These are phyloP conservation scores for Scaptomyza hsui DNA, from an alignment of 1,140 invertebrate species.

Conservation along the genomic window DNA sequence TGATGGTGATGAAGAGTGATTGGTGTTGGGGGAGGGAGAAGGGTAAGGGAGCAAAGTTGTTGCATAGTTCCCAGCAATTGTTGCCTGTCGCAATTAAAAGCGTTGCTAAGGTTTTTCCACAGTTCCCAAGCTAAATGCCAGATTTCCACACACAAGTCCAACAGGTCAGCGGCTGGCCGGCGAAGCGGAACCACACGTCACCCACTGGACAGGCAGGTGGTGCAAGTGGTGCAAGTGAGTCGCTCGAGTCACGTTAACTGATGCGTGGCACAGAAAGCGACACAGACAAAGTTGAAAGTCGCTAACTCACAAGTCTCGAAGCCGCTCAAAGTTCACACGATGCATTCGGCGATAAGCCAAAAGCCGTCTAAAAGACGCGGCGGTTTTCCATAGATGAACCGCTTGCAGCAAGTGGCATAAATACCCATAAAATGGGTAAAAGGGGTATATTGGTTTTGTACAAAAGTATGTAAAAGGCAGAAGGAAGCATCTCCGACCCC, in stretches of 20 bases:
- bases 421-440: no score
- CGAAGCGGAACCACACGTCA: slow-evolving; percentile 79
- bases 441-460: no score
- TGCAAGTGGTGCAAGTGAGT: slow-evolving; percentile 44
- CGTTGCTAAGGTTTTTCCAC: slow-evolving; percentile 63
- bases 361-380: slow-evolving; percentile 30
- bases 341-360: slow-evolving; percentile 49
- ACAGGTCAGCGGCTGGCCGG: slow-evolving; percentile 44
- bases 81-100: slow-evolving; percentile 73
- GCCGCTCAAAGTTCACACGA: slow-evolving; percentile 63
- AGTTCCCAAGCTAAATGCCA: slow-evolving; percentile 66
- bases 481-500: no score
- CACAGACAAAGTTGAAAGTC: slow-evolving; percentile 2
- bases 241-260: slow-evolving; percentile 52
- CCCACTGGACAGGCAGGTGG: slow-evolving; percentile 56
- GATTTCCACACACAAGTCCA: slow-evolving; percentile 60
- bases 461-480: no score
- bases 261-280: slow-evolving; percentile 57
- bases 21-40: background rate
- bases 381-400: slow-evolving; percentile 8
- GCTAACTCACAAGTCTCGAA: background rate
- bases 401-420: slow-evolving; percentile 6
- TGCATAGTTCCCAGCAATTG: slow-evolving; percentile 57
- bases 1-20: background rate
- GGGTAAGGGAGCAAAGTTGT: background rate